A percentile compares a stretch with the other conserved stretches of the same genome.
Evolutionary conservation across 2,797 vertebrate genomes (phyloP).

Genomic region (Enteromius argenteus): DNA sequence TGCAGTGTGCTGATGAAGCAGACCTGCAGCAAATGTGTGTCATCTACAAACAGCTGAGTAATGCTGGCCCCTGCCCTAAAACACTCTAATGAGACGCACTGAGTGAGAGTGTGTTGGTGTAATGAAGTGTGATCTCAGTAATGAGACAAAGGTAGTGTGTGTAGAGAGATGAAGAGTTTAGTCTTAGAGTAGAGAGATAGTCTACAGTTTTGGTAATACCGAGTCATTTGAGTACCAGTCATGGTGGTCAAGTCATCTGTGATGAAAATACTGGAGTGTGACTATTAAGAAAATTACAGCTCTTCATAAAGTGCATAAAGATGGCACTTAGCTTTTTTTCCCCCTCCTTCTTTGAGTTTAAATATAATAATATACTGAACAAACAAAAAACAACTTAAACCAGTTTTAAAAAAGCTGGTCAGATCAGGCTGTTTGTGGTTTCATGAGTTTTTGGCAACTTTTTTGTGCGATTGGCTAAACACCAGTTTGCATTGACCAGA

Average conservation of each 20-base stretch:
- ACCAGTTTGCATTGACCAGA: not conserved
- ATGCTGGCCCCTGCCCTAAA: conserved; percentile 38
- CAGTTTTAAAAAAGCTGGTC: too few relatives aligned
- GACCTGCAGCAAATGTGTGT: conserved; percentile 62
- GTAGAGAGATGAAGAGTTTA: not conserved
- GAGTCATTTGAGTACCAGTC: not conserved
- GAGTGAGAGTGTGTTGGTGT: conserved; percentile 34
- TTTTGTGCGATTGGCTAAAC: not conserved
- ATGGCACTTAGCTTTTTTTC: not conserved
- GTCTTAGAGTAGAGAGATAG: too few relatives aligned
- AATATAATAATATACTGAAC: too few relatives aligned
- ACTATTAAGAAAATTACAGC: not conserved
- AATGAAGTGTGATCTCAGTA: conserved; percentile 21
- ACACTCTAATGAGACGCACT: conserved; percentile 38
- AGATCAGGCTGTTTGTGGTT: not conserved
- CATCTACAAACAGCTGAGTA: conserved; percentile 64
- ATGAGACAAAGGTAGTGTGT: conserved; percentile 10
- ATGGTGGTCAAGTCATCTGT: not conserved
- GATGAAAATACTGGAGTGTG: not conserved
- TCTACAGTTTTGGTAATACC: too few relatives aligned
- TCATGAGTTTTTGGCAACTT: not conserved
- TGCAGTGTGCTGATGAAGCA: conserved; percentile 67
- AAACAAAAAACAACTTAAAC: too few relatives aligned
- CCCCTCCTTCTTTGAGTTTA: not conserved
- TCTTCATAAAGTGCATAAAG: not conserved